Base-by-base conservation (phyloP, 2,888 invertebrate genomes). In the Acholoe squamosa region DNA sequence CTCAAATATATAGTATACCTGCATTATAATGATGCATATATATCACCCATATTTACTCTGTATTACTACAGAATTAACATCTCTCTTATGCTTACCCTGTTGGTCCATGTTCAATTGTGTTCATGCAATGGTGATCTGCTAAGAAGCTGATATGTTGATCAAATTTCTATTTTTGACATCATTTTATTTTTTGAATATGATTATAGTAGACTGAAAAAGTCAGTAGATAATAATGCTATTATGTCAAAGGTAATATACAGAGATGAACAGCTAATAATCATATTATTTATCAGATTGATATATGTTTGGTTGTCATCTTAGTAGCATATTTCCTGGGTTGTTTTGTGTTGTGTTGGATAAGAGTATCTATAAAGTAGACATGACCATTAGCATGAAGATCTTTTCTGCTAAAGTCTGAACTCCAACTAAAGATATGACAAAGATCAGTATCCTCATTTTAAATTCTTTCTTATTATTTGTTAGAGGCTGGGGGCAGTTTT, bases 161-260 rank as follows among this genome's bases (percentile, higher is more conserved):
- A 71, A 71, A 71, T 71, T 71, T 71, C 71, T 71, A 71, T 71
- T 71, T 71, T 71, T 71, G 71, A 71, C 71, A 71, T 67, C n/a
- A n/a, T 28, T 71, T 28, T 71, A 71, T 71, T 71, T n/a, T n/a
- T 71, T 71, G 28, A 71, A 28, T 28, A 71, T n/a, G n/a, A 71
- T 28, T 71, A n/a, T n/a, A 22, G 25, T 71, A 71, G 71, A 71
- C 0, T 28, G 71, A 28, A 71, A 12, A 61, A 7, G 71, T 14
- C 5, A 71, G 28, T 25, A 5, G 7, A 28, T 28, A 25, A 71
- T 71, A 71, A 28, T 14, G 19, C 7, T 71, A 71, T 14, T 28
- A 25, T 71, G 28, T 22, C 19, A 61, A 61, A 14, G 61, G n/a
- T 3, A 61, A 3, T 19, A 61, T 61, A n/a, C n/a, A 61, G 61